Evolutionary conservation across 2,113 vertebrate genomes (phyloP).

Genomic region (Pollimyrus isidori): DNA sequence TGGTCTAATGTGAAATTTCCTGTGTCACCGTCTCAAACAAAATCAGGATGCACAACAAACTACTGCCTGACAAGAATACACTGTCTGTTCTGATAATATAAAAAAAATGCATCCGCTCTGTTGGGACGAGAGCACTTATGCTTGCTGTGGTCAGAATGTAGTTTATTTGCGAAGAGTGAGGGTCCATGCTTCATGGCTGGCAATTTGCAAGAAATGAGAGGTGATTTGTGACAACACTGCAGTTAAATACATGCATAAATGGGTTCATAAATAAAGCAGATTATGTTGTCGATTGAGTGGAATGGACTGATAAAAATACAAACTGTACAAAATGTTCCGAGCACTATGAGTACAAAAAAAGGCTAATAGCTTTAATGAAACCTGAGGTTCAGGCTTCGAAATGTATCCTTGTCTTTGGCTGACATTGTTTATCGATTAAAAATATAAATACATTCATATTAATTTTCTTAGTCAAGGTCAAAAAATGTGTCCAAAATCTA

Average conservation of each 20-base stretch:
- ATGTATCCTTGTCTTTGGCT: background rate
- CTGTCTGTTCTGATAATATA: background rate
- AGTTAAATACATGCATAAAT: background rate
- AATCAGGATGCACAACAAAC: background rate
- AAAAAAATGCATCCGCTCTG: background rate
- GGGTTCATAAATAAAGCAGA: background rate
- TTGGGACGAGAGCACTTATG: background rate
- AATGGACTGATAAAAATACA: conserved; percentile 1
- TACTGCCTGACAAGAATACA: background rate
- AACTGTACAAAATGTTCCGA: background rate
- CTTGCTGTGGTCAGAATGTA: background rate
- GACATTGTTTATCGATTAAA: background rate
- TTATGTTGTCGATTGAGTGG: background rate
- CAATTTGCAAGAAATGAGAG: background rate
- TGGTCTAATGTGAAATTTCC: background rate
- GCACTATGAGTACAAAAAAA: background rate
- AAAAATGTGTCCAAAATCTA: background rate
- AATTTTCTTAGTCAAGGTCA: background rate
- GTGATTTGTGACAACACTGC: background rate
- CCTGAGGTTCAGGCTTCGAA: background rate
- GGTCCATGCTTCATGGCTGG: background rate
- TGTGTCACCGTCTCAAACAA: background rate
- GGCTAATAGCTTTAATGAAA: background rate
- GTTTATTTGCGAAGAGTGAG: background rate
- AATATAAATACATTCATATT: background rate